phyloP scores from a whole-genome alignment of 2,888 invertebrate species.

The Melieria crassipennis region DNA sequence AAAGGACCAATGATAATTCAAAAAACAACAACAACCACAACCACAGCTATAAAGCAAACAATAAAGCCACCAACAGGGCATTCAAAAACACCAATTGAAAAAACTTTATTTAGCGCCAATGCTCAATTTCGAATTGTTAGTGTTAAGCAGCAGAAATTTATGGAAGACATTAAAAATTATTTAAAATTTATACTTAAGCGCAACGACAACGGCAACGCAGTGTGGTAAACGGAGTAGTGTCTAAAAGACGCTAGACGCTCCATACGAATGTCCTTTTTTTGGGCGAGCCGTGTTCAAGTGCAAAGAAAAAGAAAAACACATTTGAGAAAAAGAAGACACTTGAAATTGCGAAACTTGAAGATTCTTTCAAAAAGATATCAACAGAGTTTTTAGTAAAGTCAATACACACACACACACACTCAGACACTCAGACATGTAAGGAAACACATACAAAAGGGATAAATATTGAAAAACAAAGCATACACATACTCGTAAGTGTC shows the following conservation, averaged over 20 bases:
- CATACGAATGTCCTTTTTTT: not conserved
- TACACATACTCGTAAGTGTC: no score
- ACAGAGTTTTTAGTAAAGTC: no score
- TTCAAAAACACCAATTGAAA: slow-evolving; percentile 21
- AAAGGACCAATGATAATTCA: slow-evolving; percentile 17
- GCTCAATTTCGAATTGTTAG: slow-evolving; percentile 6
- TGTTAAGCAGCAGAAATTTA: slow-evolving; percentile 1
- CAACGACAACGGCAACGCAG: slow-evolving; percentile 9
- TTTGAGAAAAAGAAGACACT: not conserved
- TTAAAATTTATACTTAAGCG: slow-evolving; percentile 9
- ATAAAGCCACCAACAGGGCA: slow-evolving; percentile 35
- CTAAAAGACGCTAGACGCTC: not conserved
- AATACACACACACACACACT: no score
- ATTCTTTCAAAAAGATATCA: no score
- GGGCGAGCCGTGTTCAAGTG: not conserved
- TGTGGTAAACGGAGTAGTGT: slow-evolving; percentile 1
- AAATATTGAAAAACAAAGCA: no score
- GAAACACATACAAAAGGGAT: no score
- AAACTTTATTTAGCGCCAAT: slow-evolving; percentile 16
- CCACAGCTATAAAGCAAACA: slow-evolving; percentile 36
- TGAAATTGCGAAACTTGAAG: no score
- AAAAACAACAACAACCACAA: slow-evolving; percentile 43
- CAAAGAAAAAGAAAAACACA: not conserved
- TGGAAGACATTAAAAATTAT: slow-evolving; percentile 10
- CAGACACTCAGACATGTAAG: no score